Evolutionary conservation across 2,888 invertebrate genomes (phyloP), one percentile per base, ranked within the genome.

Genomic region (Dasypolia templi): DNA sequence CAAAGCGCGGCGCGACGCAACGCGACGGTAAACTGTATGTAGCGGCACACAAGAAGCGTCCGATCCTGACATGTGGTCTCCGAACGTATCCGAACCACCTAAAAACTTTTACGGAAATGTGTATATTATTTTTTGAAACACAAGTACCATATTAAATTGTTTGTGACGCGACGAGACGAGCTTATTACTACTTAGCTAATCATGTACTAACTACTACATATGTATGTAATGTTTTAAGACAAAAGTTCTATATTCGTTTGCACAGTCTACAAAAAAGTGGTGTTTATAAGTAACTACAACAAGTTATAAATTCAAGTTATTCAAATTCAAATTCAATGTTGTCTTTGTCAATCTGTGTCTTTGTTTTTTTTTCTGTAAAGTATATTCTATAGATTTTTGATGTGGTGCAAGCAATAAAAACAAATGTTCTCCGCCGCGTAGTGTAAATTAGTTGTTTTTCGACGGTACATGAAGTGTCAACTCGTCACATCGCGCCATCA

Each of bases 51-150:
- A 66, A 66, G 14, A 39, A 66, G 62, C 66, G 14, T 29, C 62
- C 3, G 65, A 19, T 56, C 58, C 35, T 1, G 11, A 64, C 14
- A 29, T 19, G n/a, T 42, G 29, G 39, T 53, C n/a, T 26, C 14
- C 62, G 9, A n/a, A 29, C 17, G 29, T 2, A 4, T 26, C 39
- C 72, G 46, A 53, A 59, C 22, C 35, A 75, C 73, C 75, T 80
- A 80, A 61, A 76, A 76, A 62, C 75, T 76, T 35, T 80, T 80
- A 80, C 55, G 46, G 22, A 80, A 80, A 55, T 73, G 49, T 73
- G 80, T 42, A 73, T 73, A 80, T 76, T 80, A 80, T 73, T 62
- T 42, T 32, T 42, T 35, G 6, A 42, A 1, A 35, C 44, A 73
- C 72, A 73, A 76, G 81, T 80, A 56, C 61, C 14, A 56, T 62